phyloP scores from a whole-genome alignment of 2,113 vertebrate species.

The Asarcornis scutulata region DNA sequence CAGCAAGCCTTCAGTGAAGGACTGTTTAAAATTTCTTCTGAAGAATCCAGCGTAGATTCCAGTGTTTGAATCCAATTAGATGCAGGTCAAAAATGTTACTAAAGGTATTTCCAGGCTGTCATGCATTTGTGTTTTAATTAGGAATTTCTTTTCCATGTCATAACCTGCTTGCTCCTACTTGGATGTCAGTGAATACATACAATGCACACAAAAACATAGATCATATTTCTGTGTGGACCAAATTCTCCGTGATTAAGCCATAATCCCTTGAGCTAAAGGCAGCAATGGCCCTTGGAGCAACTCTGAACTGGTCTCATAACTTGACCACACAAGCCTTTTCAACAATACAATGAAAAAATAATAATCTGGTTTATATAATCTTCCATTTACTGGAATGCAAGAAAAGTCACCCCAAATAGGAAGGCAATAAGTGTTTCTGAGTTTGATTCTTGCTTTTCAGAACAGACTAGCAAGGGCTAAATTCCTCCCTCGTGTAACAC shows the following conservation, averaged over 20 bases:
- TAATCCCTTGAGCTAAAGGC: background rate
- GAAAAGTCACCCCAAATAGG: background rate
- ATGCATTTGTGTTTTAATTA: background rate
- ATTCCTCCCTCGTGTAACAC: background rate
- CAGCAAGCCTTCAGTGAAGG: background rate
- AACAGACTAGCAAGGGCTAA: background rate
- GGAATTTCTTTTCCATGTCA: background rate
- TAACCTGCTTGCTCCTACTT: background rate
- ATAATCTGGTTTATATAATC: background rate
- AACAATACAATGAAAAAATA: background rate
- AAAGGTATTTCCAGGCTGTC: background rate
- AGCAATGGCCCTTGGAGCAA: background rate
- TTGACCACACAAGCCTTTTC: background rate
- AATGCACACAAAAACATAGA: background rate
- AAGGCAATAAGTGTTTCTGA: background rate
- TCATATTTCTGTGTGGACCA: background rate
- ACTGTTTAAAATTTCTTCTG: background rate
- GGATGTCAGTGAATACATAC: background rate
- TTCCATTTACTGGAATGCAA: background rate
- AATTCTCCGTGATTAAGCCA: background rate
- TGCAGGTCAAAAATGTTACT: background rate
- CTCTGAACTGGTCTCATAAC: background rate
- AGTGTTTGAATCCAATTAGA: background rate
- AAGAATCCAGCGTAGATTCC: background rate
- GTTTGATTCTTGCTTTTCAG: background rate